Conservation (phyloP, 2,888 invertebrate genomes). For the Acrobasis consociella region DNA sequence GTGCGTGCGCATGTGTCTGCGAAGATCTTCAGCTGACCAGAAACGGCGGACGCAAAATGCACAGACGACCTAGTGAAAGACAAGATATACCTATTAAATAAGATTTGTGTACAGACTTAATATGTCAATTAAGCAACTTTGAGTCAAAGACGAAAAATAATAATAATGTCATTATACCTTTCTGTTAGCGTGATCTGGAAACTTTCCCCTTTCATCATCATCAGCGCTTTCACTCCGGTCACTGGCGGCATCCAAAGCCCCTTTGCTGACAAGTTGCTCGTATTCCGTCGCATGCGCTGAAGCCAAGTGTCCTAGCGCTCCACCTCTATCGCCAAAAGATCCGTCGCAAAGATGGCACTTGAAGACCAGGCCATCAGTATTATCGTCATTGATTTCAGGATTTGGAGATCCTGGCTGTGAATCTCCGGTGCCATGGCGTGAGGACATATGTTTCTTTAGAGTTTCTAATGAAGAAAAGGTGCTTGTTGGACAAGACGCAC, state of each 20-base stretch:
- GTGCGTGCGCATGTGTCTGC: constrained; percentile 97
- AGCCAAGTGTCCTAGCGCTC: constrained; percentile 92
- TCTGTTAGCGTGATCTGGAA: constrained; percentile 93
- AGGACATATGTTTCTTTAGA: constrained; percentile 89
- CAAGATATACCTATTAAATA: constrained; percentile 1
- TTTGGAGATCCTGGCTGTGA: constrained; percentile 69
- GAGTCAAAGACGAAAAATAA: neutral
- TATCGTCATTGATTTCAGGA: constrained; percentile 57
- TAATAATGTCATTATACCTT: constrained; percentile 80
- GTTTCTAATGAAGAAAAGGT: constrained; percentile 92
- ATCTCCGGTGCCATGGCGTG: constrained; percentile 84
- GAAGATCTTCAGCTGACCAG: constrained; percentile 96
- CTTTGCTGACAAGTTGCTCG: constrained; percentile 90
- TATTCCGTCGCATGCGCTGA: constrained; percentile 90
- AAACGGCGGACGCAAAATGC: constrained; percentile 96
- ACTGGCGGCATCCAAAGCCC: constrained; percentile 84
- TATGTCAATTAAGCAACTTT: neutral
- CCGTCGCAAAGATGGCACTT: constrained; percentile 97
- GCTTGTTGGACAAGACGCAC: constrained; percentile 90
- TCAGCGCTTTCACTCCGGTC: constrained; percentile 86
- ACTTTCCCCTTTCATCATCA: constrained; percentile 88
- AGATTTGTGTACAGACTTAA: constrained; percentile 2
- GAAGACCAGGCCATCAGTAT: constrained; percentile 86
- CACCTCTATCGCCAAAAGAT: constrained; percentile 90
- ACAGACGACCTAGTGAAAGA: constrained; percentile 86